Percentiles rank a stretch among this genome's conserved stretches.
Evolutionary conservation across 2,113 vertebrate species (phyloP).

Genomic region (Nothocercus nigrocapillus): DNA sequence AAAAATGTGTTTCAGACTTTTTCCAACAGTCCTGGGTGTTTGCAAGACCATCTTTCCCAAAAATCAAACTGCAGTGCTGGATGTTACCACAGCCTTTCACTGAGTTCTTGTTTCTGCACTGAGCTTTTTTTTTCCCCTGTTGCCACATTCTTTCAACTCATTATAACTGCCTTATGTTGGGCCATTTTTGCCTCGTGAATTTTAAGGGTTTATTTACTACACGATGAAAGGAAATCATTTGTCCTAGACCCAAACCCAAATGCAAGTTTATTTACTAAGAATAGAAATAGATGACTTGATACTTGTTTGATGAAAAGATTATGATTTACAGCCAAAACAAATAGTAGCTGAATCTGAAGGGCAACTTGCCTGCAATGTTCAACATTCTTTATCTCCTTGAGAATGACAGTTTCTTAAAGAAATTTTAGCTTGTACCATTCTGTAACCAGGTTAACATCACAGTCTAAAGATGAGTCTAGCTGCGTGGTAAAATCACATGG

Average conservation of each 20-base stretch:
- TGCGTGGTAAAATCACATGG: neutral
- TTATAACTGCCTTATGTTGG: neutral
- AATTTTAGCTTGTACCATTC: neutral
- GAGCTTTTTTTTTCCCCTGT: neutral
- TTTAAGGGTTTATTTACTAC: neutral
- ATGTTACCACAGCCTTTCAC: neutral
- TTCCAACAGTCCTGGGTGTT: neutral
- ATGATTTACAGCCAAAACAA: conserved; percentile 42
- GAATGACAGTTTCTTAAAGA: neutral
- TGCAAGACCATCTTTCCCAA: neutral
- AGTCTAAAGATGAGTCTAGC: neutral
- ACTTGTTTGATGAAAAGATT: conserved; percentile 21
- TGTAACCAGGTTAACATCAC: neutral
- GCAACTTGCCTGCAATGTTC: neutral
- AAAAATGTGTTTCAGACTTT: neutral
- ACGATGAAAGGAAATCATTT: neutral
- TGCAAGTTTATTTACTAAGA: neutral
- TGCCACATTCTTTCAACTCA: neutral
- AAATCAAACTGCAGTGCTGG: neutral
- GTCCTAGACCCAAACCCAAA: neutral
- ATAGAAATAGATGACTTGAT: conserved; percentile 34
- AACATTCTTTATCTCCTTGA: neutral
- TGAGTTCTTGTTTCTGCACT: neutral
- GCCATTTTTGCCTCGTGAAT: neutral
- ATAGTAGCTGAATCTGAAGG: conserved; percentile 20